These are phyloP conservation scores for Drosophila repleta DNA, from an alignment of 1,140 invertebrate species.

Conservation along the genomic window DNA sequence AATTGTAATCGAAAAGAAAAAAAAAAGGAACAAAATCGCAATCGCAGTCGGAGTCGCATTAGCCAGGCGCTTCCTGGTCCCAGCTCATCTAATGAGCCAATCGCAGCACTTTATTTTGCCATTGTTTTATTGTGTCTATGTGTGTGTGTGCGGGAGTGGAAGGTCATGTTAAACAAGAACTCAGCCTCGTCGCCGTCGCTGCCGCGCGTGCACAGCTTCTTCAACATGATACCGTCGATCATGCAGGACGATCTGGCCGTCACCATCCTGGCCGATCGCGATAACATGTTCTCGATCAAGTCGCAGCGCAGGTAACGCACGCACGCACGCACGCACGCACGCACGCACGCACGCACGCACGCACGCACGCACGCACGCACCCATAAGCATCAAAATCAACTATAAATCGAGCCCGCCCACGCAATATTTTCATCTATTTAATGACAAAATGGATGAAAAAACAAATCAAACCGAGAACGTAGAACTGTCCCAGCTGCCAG, in stretches of 20 bases:
- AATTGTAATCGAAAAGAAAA: neutral
- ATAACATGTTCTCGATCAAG: conserved; percentile 82
- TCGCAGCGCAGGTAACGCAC: conserved; percentile 74
- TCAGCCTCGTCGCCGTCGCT: conserved; percentile 75
- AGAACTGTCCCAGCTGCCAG: conserved; percentile 12
- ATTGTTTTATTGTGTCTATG: conserved; percentile 20
- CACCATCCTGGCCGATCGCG: conserved; percentile 72
- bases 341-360: neutral
- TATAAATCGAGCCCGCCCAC: neutral
- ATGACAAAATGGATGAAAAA: neutral
- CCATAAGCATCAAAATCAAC: conserved; percentile 2
- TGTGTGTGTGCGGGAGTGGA: conserved; percentile 10
- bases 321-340: neutral
- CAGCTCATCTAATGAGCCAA: neutral
- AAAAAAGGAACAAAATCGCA: neutral
- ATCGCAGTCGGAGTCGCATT: neutral
- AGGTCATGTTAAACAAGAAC: conserved; percentile 75
- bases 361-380: neutral
- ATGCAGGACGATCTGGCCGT: conserved; percentile 79
- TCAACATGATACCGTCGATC: conserved; percentile 82
- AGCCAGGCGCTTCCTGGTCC: neutral
- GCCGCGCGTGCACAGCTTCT: conserved; percentile 81
- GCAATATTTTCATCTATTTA: neutral
- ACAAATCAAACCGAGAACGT: conserved; percentile 4
- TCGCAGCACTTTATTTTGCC: neutral